Evolutionary conservation across 2,113 vertebrate species (phyloP), one percentile per base, ranked within the genome.

Genomic region (Cromileptes altivelis): DNA sequence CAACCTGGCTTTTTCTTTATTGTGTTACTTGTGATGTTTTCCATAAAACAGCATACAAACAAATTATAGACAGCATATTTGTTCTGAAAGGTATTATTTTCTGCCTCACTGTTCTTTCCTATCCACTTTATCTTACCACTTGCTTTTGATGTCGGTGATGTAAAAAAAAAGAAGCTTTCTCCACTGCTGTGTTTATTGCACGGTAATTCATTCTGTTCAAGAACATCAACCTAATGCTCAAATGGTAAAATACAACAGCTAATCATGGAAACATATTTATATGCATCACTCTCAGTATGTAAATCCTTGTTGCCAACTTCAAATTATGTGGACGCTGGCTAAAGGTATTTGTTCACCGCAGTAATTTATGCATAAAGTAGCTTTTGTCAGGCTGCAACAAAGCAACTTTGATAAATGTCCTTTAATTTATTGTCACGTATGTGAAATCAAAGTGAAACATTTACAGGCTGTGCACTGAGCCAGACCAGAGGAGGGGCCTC

Each of bases 351-450:
- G 95, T 96, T 96, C 95, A 93, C 96, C 81, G 91, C 95, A 90
- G 95, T 97, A 96, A 97, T 97, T 98, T 97, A 97, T 97, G 97
- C 96, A 97, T 94, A 96, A 97, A 97, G 96, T 96, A 95, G 93
- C 95, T 95, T 97, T 97, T 96, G 94, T 96, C 95, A 96, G 94
- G 89, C 89, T 88, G 92, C 94, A 96, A 96, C 96, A 96, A 96
- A 97, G 94, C 93, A 92, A 94, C 96, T 95, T 97, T 97, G 97
- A 97, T 97, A 95, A 97, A 98, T 97, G 96, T 91, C 93, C 89
- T 95, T 97, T 98, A 97, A 97, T 97, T 97, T 98, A 97, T 97
- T 96, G 96, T 97, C 97, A 97, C 97, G 96, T 97, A 97, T 96
- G 95, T 96, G 95, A 96, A 98, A 96, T 97, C 97, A 97, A 97